Evolutionary conservation across 2,888 invertebrate species (phyloP).

Genomic region (Torymus aiolomorphi): DNA sequence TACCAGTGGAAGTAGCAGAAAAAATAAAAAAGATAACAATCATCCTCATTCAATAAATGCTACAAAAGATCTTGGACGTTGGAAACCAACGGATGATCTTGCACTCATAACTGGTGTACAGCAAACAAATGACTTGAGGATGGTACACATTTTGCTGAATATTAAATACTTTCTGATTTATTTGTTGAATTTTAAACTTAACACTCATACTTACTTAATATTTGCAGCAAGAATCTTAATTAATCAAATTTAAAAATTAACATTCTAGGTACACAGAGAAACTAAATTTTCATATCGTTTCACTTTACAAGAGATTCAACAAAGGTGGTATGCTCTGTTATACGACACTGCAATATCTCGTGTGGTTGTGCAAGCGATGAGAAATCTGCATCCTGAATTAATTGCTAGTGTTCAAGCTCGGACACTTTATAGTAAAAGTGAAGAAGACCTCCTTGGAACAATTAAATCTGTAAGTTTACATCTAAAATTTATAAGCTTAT

Average conservation of each 20-base stretch:
- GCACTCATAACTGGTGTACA: constrained; percentile 94
- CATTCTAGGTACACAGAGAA: constrained; percentile 86
- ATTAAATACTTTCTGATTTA: not conserved
- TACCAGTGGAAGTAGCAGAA: too few relatives aligned
- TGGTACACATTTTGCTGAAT: constrained; percentile 72
- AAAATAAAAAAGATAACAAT: constrained; percentile 81
- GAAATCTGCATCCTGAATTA: too few relatives aligned
- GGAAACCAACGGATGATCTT: constrained; percentile 98
- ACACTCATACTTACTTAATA: not conserved
- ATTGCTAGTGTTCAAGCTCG: too few relatives aligned
- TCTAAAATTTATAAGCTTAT: too few relatives aligned
- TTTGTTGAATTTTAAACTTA: not conserved
- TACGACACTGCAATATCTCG: too few relatives aligned
- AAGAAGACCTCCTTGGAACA: too few relatives aligned
- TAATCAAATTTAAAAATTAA: not conserved
- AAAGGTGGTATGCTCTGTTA: too few relatives aligned
- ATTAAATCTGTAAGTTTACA: too few relatives aligned
- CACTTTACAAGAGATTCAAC: too few relatives aligned
- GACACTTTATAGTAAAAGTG: too few relatives aligned
- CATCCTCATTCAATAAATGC: constrained; percentile 82
- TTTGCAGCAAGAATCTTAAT: not conserved
- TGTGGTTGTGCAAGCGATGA: too few relatives aligned
- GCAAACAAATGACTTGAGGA: constrained; percentile 89
- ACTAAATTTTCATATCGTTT: constrained; percentile 97
- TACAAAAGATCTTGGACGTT: constrained; percentile 91